Conservation (phyloP, 2,113 vertebrate species). For the Atrichornis clamosus region DNA sequence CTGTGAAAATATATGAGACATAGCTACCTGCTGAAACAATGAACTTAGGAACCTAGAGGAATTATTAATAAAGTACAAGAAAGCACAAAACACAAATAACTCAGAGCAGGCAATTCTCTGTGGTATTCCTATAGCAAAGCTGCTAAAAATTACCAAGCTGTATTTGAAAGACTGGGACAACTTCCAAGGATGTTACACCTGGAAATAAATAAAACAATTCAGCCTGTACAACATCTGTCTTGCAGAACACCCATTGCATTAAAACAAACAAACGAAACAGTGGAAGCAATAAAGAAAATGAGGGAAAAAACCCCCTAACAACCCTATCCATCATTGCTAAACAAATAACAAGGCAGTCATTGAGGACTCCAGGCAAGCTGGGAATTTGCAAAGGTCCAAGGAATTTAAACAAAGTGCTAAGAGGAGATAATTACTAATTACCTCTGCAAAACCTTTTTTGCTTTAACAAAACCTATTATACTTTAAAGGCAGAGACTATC, state of each 20-base stretch:
- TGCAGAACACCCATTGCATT: background rate
- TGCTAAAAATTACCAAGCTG: background rate
- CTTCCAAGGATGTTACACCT: constrained; percentile 44
- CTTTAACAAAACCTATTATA: background rate
- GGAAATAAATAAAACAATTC: constrained; percentile 37
- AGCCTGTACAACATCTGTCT: constrained; percentile 3
- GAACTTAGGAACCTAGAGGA: background rate
- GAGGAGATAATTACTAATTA: background rate
- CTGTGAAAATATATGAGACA: background rate
- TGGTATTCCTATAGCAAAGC: background rate
- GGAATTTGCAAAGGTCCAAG: background rate
- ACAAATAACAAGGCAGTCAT: background rate
- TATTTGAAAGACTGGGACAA: background rate
- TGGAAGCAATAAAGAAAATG: background rate
- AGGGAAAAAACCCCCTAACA: background rate
- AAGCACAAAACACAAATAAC: background rate
- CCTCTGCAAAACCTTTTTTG: background rate
- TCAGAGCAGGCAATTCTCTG: background rate
- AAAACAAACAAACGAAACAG: constrained; percentile 8
- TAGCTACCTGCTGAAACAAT: background rate
- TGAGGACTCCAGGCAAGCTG: background rate
- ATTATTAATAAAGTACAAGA: constrained; percentile 12
- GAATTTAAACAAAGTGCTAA: background rate
- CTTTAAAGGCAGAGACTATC: background rate
- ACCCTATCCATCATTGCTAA: background rate